Evolutionary conservation across 2,797 vertebrate genomes (phyloP).

Genomic region (Sebastes minor): DNA sequence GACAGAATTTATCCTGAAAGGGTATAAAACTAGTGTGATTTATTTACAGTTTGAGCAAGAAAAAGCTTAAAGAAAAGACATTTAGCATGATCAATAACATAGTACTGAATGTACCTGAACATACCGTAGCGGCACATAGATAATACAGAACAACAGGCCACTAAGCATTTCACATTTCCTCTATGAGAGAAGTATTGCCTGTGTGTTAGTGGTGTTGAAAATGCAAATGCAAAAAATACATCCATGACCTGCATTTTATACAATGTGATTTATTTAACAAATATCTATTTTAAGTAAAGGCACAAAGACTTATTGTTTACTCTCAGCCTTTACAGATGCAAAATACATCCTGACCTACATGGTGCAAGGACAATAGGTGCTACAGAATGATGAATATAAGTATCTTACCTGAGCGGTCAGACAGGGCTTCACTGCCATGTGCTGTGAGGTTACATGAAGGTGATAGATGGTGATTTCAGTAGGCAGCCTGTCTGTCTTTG

Average conservation of each 20-base stretch:
- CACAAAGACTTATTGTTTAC: neutral
- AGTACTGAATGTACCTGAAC: neutral
- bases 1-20: neutral
- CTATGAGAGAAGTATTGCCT: neutral
- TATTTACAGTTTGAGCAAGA: neutral
- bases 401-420: conserved; percentile 27
- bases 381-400: conserved; percentile 50
- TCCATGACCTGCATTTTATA: conserved; percentile 4
- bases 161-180: neutral
- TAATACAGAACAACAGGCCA: neutral
- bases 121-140: neutral
- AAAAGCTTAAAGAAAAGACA: neutral
- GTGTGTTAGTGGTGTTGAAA: neutral
- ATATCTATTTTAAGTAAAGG: neutral
- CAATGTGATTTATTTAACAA: neutral
- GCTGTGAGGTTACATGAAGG: conserved; percentile 45
- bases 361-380: conserved; percentile 43
- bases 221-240: neutral
- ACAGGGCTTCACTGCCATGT: conserved; percentile 31
- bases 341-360: conserved; percentile 39
- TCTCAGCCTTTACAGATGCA: neutral
- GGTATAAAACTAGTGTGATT: neutral
- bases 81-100: neutral
- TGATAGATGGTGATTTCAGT: conserved; percentile 53
- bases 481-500: conserved; percentile 38